Evolutionary conservation across 1,140 invertebrate species (phyloP), one percentile per base, ranked within the genome.

Genomic region (Aradophagus sp.): DNA sequence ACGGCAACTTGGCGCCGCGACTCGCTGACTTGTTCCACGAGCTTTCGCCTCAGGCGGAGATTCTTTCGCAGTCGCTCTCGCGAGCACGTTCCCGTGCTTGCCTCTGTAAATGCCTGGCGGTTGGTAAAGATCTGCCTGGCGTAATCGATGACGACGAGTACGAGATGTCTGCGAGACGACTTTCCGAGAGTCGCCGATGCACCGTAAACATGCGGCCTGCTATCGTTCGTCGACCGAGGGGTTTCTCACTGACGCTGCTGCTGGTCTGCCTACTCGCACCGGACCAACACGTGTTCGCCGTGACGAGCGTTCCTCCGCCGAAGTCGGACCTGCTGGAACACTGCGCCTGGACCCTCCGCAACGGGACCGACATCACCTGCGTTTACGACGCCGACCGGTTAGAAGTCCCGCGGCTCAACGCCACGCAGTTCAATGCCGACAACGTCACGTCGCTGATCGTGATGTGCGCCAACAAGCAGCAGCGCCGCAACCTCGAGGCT

Each of bases 381-480:
- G 90, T 91, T 5, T 76, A 84, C 94, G 70, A 82, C 91, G 23
- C 91, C 92, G 77, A 93, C 93, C 93, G 91, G 82, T 91, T 93
- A 78, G 91, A 93, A 75, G 91, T 93, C 74, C 91, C 94, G 75
- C 91, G 90, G n/a, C 93, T 92, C 6, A 96, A 96, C 82, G 94
- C 96, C 78, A 94, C 92, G 80, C 91, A 93, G 41, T 92, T 95
- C 31, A 93, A 93, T 16, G 90, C 90, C 20, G 94, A 95, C 67
- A 92, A 94, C 80, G 94, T 94, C 23, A 92, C 92, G 10, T 91
- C 91, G 2, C 82, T 96, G 52, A 89, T 89, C 74, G 91, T 96
- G 41, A 88, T 91, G 62, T 96, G 94, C 82, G 92, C 48, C 32
- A 75, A 53, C 11, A 90, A 91, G 39, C 89, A 89, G 72, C 92